Evolutionary conservation across 2,113 vertebrate genomes (phyloP), one percentile per base, ranked within the genome.

Genomic region (Oceanites oceanicus): DNA sequence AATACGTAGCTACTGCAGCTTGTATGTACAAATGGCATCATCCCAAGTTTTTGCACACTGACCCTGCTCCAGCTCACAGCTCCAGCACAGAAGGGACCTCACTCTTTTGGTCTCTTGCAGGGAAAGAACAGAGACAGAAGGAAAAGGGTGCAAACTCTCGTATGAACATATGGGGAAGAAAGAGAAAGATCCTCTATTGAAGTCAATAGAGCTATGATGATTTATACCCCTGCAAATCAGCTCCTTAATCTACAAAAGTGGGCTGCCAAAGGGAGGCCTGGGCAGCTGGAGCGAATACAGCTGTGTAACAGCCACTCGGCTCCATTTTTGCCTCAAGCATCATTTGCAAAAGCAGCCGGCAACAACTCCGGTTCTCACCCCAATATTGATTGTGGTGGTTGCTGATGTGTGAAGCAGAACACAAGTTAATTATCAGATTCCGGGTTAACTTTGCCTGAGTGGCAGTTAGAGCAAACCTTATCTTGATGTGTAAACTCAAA

Each of bases 401-500:
- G 38, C 62, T 83, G 89, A 79, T 45, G 81, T 53, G 78, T 15
- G 27, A 85, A 91, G 92, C 68, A 87, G 38, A 95, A 85, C 83
- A 72, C 34, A 47, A 88, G 75, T 67, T 93, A 92, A 89, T 95
- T 56, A 85, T 65, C 76, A 89, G 80, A 91, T 87, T 82, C 83
- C 9, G 10, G 65, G 62, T 75, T 82, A 72, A 56, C 44, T 71
- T 58, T 36, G 40, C 49, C 32, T 56, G 76, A 75, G 44, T 92
- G 86, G 73, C 56, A 75, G 49, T 72, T 49, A 81, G 65, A 78
- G 34, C 53, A 87, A 94, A 85, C 79, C 34, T 95, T 72, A 72
- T 50, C 76, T 78, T 58, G 65, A 78, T 72, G 65, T 38, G 53
- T 61, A 89, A 87, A 85, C 34, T 75, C 83, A 63, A 85, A 81